Percentiles rank a stretch among this genome's conserved stretches.
phyloP scores from a whole-genome alignment of 2,113 vertebrate species.

The Chlorodrepanis virens region DNA sequence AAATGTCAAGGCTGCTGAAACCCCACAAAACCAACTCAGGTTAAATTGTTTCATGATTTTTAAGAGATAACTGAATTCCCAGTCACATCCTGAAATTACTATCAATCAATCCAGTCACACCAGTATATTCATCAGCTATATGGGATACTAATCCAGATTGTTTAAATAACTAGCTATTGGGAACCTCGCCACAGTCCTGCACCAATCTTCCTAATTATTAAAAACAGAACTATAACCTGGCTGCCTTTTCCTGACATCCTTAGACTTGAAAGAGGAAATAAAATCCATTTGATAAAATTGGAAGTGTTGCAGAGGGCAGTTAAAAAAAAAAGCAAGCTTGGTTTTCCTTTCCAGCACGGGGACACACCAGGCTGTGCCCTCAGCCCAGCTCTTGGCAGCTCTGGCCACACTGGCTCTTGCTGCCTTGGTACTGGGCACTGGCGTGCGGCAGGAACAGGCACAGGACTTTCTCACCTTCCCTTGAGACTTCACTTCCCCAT shows the following conservation, averaged over 20 bases:
- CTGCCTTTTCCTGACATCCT: neutral
- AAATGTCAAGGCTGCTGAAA: neutral
- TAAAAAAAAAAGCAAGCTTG: neutral
- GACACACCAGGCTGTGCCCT: neutral
- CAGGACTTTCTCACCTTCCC: fast-evolving
- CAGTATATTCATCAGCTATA: neutral
- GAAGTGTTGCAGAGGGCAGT: neutral
- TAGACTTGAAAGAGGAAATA: neutral
- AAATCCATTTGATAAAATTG: neutral
- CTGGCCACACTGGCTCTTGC: neutral
- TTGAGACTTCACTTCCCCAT: neutral
- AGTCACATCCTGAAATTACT: neutral
- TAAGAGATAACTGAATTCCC: neutral
- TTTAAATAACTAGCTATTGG: neutral
- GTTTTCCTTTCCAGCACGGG: neutral
- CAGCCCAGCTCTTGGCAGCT: neutral
- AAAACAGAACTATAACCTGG: neutral
- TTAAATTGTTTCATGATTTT: neutral
- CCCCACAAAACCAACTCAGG: neutral
- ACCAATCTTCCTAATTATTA: neutral
- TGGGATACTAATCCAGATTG: neutral
- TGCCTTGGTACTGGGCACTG: neutral
- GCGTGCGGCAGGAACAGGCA: fast-evolving
- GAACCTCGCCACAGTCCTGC: neutral
- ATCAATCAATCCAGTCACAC: neutral